Percentiles rank a stretch among this genome's conserved stretches.
Conservation (phyloP, 2,797 vertebrate genomes). For the Champsocephalus gunnari region DNA sequence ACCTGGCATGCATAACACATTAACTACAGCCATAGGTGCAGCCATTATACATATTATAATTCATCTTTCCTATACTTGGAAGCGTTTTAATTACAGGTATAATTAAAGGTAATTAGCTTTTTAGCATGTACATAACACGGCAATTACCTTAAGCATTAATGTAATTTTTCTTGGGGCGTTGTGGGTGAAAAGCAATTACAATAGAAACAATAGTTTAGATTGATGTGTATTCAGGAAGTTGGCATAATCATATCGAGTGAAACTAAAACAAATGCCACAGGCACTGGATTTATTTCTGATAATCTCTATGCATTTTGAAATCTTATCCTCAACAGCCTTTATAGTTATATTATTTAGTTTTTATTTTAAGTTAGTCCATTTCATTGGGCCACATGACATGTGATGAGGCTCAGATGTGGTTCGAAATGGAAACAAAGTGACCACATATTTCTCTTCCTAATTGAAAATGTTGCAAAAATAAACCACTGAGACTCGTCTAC, state of each 20-base stretch:
- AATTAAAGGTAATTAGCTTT: conserved; percentile 26
- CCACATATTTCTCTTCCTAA: conserved; percentile 12
- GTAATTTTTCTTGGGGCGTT: conserved; percentile 2
- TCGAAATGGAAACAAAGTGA: conserved; percentile 15
- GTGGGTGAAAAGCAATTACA: conserved; percentile 33
- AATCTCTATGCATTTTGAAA: neutral
- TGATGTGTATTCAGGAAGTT: conserved; percentile 3
- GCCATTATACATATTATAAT: conserved; percentile 1
- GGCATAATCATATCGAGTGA: too few species aligned
- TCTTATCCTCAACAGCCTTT: neutral
- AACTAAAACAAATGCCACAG: too few species aligned
- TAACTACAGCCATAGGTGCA: neutral
- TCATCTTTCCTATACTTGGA: neutral
- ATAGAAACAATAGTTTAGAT: conserved; percentile 30
- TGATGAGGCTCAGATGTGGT: conserved; percentile 9
- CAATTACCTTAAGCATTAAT: conserved; percentile 31
- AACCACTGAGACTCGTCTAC: conserved; percentile 8
- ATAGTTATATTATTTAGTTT: neutral
- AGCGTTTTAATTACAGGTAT: neutral
- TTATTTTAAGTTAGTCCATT: neutral
- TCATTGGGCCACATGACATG: neutral
- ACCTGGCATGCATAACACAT: neutral
- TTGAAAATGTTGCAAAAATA: neutral
- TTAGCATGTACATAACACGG: conserved; percentile 27
- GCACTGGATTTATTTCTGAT: neutral